Evolutionary conservation across 2,888 invertebrate genomes (phyloP).

Genomic region (Eurytoma adleriae): DNA sequence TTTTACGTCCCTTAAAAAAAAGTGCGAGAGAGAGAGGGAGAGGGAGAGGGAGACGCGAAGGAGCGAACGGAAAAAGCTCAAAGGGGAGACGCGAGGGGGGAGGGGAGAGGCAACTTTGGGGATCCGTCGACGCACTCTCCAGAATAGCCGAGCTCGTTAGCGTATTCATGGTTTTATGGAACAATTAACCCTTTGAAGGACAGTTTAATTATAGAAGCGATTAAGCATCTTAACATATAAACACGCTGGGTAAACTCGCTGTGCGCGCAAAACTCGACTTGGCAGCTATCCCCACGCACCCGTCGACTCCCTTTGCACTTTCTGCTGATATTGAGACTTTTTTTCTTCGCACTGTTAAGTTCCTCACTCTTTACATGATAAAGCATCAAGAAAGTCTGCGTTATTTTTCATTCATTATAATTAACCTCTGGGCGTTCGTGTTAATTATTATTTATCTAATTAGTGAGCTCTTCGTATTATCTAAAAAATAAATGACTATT

Average conservation of each 20-base stretch:
- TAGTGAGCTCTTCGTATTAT: too few relatives aligned
- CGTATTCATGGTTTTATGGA: slow-evolving; percentile 75
- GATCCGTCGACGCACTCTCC: slow-evolving; percentile 31
- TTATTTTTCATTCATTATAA: too few relatives aligned
- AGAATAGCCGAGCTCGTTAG: slow-evolving; percentile 69
- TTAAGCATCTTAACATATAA: slow-evolving; percentile 76
- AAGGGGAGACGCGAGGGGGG: background rate
- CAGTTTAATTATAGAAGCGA: slow-evolving; percentile 76
- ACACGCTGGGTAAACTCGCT: slow-evolving; percentile 63
- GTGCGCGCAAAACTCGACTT: slow-evolving; percentile 67
- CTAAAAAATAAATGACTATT: too few relatives aligned
- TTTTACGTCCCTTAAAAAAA: slow-evolving; percentile 42
- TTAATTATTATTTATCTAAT: too few relatives aligned
- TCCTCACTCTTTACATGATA: too few relatives aligned
- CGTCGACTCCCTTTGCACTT: too few relatives aligned
- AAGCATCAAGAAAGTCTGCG: too few relatives aligned
- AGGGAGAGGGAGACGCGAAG: slow-evolving; percentile 5
- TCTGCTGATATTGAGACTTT: too few relatives aligned
- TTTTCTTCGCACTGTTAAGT: too few relatives aligned
- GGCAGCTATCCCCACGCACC: slow-evolving; percentile 58
- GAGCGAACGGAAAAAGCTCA: background rate
- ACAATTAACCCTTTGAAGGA: slow-evolving; percentile 76
- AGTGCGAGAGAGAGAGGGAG: slow-evolving; percentile 9
- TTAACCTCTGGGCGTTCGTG: too few relatives aligned
- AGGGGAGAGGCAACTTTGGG: slow-evolving; percentile 42